Conservation (phyloP, 2,797 vertebrate species). For the Petrocephalus sullivani region DNA sequence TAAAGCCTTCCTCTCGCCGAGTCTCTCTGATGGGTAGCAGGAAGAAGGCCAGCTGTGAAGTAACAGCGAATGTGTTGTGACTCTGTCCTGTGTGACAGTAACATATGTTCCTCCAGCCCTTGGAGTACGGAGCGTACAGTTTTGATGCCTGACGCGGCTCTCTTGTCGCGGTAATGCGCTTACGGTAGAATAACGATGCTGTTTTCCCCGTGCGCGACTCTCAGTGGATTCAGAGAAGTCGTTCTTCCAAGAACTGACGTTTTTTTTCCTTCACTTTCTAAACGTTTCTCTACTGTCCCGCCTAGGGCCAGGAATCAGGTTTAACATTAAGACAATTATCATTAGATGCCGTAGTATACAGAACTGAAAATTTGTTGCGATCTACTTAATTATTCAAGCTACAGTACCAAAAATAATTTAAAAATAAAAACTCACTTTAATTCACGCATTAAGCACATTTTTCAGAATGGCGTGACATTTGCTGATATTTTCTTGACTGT, state of each 20-base stretch:
- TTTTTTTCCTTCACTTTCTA: background rate
- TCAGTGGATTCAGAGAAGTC: constrained; percentile 9
- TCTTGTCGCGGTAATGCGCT: background rate
- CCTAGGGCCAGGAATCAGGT: background rate
- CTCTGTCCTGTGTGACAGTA: constrained; percentile 21
- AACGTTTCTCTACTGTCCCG: background rate
- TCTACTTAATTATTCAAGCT: background rate
- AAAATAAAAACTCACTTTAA: background rate
- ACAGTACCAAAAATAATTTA: background rate
- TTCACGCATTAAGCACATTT: background rate
- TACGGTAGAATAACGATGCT: constrained; percentile 3
- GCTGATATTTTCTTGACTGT: background rate
- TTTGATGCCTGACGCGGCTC: constrained; percentile 13
- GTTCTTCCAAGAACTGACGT: background rate
- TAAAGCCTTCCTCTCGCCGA: background rate
- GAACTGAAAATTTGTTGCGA: background rate
- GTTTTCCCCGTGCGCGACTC: background rate
- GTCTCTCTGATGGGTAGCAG: background rate
- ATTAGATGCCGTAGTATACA: background rate
- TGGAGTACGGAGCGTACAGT: background rate
- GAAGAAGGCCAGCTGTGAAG: constrained; percentile 18
- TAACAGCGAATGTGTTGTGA: constrained; percentile 17
- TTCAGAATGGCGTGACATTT: background rate
- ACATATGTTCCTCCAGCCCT: constrained; percentile 17
- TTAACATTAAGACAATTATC: background rate